These are phyloP conservation scores for Solea senegalensis DNA, from an alignment of 2,113 vertebrate species.

Conservation along the genomic window DNA sequence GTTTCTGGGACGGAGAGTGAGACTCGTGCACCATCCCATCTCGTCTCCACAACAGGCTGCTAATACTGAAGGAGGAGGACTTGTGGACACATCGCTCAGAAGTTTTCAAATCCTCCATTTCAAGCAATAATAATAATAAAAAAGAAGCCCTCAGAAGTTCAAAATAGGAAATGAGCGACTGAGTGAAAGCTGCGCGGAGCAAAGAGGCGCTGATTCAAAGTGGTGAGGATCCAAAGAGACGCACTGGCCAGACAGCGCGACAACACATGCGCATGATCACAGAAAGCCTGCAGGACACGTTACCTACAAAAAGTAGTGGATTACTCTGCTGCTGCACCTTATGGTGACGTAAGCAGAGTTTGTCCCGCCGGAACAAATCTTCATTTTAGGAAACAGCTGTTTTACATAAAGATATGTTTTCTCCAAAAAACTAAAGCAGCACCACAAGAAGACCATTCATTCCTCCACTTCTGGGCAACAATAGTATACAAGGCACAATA, in stretches of 20 bases:
- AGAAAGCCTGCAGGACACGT: conserved; percentile 5
- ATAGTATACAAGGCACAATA: no score
- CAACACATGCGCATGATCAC: conserved; percentile 66
- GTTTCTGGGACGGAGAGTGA: conserved; percentile 32
- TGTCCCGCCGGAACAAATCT: not conserved
- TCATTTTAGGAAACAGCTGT: not conserved
- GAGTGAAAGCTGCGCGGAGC: conserved; percentile 14
- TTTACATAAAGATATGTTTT: not conserved
- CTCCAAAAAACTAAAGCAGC: not conserved
- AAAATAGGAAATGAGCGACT: not conserved
- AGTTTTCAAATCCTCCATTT: conserved; percentile 70
- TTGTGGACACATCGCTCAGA: conserved; percentile 68
- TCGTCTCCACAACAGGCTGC: conserved; percentile 76
- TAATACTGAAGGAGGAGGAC: conserved; percentile 83
- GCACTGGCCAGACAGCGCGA: conserved; percentile 36
- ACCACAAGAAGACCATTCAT: not conserved
- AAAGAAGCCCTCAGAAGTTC: no score
- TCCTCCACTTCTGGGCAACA: no score
- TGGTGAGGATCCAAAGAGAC: conserved; percentile 35
- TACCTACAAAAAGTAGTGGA: conserved; percentile 10
- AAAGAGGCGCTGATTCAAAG: conserved; percentile 40
- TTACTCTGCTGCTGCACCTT: not conserved
- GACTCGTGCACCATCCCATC: conserved; percentile 53
- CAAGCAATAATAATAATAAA: not conserved
- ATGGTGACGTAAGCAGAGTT: not conserved